These are phyloP conservation scores for Drosophila arawakana DNA, from an alignment of 1,140 invertebrate species.

Conservation along the genomic window DNA sequence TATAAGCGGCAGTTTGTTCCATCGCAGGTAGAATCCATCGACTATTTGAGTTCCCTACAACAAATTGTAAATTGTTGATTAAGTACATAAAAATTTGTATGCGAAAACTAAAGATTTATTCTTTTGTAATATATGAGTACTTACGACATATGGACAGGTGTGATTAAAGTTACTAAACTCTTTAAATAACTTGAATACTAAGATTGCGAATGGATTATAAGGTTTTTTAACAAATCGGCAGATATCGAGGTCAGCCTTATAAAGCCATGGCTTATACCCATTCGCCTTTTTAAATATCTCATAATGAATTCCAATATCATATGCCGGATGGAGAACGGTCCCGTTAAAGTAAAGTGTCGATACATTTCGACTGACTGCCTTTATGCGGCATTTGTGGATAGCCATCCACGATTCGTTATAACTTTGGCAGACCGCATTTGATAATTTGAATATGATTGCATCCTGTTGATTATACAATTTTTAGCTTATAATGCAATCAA, in stretches of 20 bases:
- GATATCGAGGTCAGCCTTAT: background rate
- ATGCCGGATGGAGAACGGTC: conserved; percentile 16
- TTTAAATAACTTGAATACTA: background rate
- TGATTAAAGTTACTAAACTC: conserved; percentile 16
- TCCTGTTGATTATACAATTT: conserved; percentile 4
- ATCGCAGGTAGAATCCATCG: background rate
- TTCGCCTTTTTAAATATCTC: conserved; percentile 23
- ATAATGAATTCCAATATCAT: background rate
- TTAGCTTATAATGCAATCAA: background rate
- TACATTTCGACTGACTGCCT: conserved; percentile 25
- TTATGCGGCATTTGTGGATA: conserved; percentile 24
- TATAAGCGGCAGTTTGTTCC: background rate
- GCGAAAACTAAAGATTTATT: too few relatives aligned
- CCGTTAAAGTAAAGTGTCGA: conserved; percentile 11
- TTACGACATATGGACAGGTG: conserved; percentile 9
- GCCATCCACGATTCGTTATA: conserved; percentile 8
- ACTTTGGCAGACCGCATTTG: background rate
- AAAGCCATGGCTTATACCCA: conserved; percentile 40
- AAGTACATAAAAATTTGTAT: background rate
- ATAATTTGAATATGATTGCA: background rate
- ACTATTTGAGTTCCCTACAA: too few relatives aligned
- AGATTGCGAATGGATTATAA: conserved; percentile 14
- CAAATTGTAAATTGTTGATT: background rate
- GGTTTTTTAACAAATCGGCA: conserved; percentile 12
- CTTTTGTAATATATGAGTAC: background rate